These are phyloP conservation scores for Notarius lentiginosus DNA, from an alignment of 2,113 vertebrate species.

Conservation along the genomic window DNA sequence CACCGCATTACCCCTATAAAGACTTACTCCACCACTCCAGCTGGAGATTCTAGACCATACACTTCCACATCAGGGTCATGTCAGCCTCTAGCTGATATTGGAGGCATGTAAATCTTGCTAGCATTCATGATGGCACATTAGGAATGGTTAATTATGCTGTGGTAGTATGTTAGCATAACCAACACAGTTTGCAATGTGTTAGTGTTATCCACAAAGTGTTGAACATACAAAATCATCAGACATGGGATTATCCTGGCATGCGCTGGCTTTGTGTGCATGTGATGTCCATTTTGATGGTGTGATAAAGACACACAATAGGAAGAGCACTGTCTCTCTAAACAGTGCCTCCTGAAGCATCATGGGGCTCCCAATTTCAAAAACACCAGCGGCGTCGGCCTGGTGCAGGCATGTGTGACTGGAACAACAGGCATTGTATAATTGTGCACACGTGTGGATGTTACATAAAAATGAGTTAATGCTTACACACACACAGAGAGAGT, in stretches of 20 bases:
- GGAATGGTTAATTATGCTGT: background rate
- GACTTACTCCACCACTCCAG: conserved; percentile 14
- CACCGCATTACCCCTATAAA: conserved; percentile 8
- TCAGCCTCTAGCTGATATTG: background rate
- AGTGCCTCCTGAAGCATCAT: conserved; percentile 56
- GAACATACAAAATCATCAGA: conserved; percentile 7
- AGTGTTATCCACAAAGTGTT: background rate
- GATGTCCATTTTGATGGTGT: conserved; percentile 26
- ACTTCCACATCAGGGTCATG: background rate
- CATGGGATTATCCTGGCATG: conserved; percentile 34
- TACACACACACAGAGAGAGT: conserved; percentile 12
- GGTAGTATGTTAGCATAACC: background rate
- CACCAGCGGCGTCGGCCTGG: background rate
- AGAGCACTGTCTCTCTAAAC: conserved; percentile 62
- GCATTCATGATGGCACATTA: background rate
- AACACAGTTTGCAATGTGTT: background rate
- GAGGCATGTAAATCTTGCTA: background rate
- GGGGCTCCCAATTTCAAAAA: conserved; percentile 51
- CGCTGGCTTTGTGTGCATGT: conserved; percentile 16
- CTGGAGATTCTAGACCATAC: conserved; percentile 2
- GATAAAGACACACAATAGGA: conserved; percentile 59
- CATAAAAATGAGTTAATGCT: conserved; percentile 21
- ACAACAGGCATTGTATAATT: conserved; percentile 35
- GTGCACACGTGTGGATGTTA: conserved; percentile 35
- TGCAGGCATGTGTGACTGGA: conserved; percentile 18